These are phyloP conservation scores for Wiebesia pumilae DNA, from an alignment of 1,140 invertebrate genomes.

Conservation along the genomic window DNA sequence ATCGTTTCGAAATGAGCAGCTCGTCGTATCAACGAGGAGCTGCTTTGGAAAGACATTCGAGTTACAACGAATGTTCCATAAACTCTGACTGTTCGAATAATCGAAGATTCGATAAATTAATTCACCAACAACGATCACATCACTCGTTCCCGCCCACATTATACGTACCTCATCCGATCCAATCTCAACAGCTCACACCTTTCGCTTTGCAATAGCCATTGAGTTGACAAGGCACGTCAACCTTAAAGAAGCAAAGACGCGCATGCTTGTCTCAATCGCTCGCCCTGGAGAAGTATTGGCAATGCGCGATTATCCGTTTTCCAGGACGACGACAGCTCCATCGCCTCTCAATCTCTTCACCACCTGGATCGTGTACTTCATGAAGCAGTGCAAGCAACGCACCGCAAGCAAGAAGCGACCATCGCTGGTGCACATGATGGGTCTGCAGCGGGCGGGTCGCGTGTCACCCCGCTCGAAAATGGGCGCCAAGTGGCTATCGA, in stretches of 20 bases:
- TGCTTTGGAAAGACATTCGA: too few relatives aligned
- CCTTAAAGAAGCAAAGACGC: background rate
- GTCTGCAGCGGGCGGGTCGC: conserved; percentile 81
- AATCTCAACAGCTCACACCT: background rate
- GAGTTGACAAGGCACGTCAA: background rate
- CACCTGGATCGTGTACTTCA: conserved; percentile 92
- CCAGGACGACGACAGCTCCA: conserved; percentile 94
- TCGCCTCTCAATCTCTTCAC: conserved; percentile 97
- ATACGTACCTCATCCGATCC: background rate
- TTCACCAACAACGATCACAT: too few relatives aligned
- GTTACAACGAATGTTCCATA: too few relatives aligned
- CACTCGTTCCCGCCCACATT: too few relatives aligned
- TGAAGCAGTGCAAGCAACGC: conserved; percentile 84
- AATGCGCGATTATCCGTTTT: conserved; percentile 56
- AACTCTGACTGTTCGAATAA: too few relatives aligned
- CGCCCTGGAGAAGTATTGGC: background rate
- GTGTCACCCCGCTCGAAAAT: conserved; percentile 88
- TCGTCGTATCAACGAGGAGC: too few relatives aligned
- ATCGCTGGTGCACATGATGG: conserved; percentile 89
- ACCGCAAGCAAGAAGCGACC: conserved; percentile 83
- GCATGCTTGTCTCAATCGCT: background rate
- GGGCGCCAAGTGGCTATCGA: conserved; percentile 89
- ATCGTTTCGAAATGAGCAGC: too few relatives aligned
- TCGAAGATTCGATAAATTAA: too few relatives aligned
- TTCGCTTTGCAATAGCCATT: background rate